Evolutionary conservation across 2,888 invertebrate genomes (phyloP).

Genomic region (Ctenicera cuprea): DNA sequence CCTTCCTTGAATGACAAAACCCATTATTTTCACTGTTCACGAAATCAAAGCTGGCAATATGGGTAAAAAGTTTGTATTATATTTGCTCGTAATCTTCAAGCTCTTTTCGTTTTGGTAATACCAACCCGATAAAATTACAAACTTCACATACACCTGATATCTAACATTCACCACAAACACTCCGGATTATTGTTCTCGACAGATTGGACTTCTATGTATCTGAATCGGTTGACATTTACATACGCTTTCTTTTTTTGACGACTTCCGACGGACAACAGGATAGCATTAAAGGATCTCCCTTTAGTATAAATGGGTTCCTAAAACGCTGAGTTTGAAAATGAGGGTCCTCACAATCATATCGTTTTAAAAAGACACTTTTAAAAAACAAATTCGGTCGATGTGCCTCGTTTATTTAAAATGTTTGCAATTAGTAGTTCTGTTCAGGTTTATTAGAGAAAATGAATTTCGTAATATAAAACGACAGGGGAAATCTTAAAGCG

Average conservation of each 20-base stretch:
- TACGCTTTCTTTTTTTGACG: slow-evolving; percentile 25
- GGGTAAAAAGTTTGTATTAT: too few species aligned
- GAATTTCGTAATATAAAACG: slow-evolving; percentile 11
- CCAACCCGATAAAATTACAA: too few species aligned
- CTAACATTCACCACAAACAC: too few species aligned
- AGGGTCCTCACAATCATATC: background rate
- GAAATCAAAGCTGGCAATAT: too few species aligned
- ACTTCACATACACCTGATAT: too few species aligned
- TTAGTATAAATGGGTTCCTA: slow-evolving; percentile 10
- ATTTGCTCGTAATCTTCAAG: too few species aligned
- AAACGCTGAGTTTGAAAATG: slow-evolving; percentile 6
- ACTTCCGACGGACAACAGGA: slow-evolving; percentile 24
- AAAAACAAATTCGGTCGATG: background rate
- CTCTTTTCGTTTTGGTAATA: too few species aligned
- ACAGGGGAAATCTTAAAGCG: slow-evolving; percentile 9
- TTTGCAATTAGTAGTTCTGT: background rate
- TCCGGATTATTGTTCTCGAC: background rate
- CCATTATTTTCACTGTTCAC: too few species aligned
- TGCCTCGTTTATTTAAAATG: slow-evolving; percentile 9
- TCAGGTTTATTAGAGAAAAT: background rate
- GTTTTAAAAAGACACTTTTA: background rate
- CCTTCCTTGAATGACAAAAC: too few species aligned
- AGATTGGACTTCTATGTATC: slow-evolving; percentile 4
- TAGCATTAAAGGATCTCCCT: slow-evolving; percentile 14
- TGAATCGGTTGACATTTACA: slow-evolving; percentile 21